Conservation (phyloP, 23 tunicate species). For the Trididemnum miniatum region DNA sequence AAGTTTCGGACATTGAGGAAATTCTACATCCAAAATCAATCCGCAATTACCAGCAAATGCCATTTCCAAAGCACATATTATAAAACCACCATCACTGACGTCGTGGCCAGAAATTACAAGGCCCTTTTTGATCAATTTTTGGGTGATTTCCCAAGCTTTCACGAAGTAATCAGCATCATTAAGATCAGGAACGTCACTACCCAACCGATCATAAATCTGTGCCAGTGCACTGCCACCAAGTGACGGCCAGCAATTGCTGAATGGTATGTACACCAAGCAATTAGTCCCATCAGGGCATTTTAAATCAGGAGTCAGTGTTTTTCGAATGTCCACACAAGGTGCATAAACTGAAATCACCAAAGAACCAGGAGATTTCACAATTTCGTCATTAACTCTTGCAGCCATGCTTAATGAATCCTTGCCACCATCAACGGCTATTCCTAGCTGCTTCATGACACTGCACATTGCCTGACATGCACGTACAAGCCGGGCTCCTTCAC, state of each 20-base stretch:
- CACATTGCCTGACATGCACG: conserved; percentile 90
- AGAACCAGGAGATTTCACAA: conserved; percentile 71
- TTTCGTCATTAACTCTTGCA: conserved; percentile 63
- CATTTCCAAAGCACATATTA: conserved; percentile 77
- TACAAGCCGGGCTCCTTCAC: conserved; percentile 68
- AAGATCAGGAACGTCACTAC: conserved; percentile 51
- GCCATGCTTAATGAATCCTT: conserved; percentile 94
- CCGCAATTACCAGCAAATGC: conserved; percentile 92
- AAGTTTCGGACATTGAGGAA: conserved; percentile 10
- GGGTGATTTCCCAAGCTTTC: conserved; percentile 64
- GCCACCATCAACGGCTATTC: conserved; percentile 93
- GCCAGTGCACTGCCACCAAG: conserved; percentile 84
- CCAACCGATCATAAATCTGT: conserved; percentile 65
- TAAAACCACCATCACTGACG: conserved; percentile 89
- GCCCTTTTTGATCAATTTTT: conserved; percentile 33
- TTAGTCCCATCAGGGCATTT: conserved; percentile 43
- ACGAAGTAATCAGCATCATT: conserved; percentile 60
- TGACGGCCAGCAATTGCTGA: conserved; percentile 44
- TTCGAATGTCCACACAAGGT: conserved; percentile 70
- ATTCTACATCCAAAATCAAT: conserved; percentile 34
- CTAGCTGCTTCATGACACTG: conserved; percentile 63
- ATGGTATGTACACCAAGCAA: conserved; percentile 67
- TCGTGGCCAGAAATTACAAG: conserved; percentile 68
- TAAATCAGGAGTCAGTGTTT: conserved; percentile 73
- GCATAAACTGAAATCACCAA: conserved; percentile 85